Conservation (phyloP, 2,888 invertebrate genomes). For the Rhynchonema sp. region DNA sequence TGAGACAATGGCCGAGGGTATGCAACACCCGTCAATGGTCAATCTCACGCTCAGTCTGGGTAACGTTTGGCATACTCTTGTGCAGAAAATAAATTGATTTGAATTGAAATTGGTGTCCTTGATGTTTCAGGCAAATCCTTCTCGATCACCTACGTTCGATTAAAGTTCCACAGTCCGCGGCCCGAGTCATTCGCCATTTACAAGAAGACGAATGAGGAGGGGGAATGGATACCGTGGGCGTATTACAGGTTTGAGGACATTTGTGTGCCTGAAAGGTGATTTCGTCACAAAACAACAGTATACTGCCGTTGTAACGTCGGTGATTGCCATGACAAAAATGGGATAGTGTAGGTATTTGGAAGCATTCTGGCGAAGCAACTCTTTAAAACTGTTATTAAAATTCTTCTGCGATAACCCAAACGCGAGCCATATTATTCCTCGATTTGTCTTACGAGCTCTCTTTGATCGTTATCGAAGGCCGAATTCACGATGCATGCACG, state of each 20-base stretch:
- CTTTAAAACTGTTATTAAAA: no score
- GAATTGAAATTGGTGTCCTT: background rate
- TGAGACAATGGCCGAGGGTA: constrained; percentile 82
- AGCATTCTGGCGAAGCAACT: no score
- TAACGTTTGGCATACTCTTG: constrained; percentile 25
- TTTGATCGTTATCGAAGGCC: no score
- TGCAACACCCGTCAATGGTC: constrained; percentile 72
- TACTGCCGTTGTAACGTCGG: no score
- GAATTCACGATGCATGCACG: no score
- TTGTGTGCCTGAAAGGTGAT: no score
- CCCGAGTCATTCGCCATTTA: constrained; percentile 94
- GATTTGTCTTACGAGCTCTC: no score
- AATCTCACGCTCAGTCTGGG: constrained; percentile 72
- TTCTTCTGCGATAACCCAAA: no score
- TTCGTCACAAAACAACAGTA: no score
- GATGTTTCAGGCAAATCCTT: constrained; percentile 77
- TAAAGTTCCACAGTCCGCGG: constrained; percentile 79
- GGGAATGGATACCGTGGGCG: constrained; percentile 45
- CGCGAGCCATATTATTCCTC: no score
- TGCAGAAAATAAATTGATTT: background rate
- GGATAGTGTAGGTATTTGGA: no score
- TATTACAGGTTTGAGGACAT: constrained; percentile 24
- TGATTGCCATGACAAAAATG: no score
- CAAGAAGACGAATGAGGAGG: constrained; percentile 47
- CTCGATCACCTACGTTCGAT: constrained; percentile 83